Evolutionary conservation across 2,797 vertebrate genomes (phyloP).

Genomic region (Megaceryle alcyon): DNA sequence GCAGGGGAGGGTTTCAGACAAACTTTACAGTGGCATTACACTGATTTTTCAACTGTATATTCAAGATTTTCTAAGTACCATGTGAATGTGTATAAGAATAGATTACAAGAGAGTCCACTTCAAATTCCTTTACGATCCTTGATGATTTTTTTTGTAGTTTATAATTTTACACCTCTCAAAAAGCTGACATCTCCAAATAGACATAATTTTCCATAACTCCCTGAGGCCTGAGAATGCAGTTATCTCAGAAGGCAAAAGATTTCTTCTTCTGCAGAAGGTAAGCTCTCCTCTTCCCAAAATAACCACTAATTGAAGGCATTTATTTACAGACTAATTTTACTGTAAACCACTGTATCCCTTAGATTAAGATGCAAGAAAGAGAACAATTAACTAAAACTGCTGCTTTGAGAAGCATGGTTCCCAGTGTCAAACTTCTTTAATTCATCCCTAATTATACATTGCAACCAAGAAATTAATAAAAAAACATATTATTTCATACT

Average conservation of each 20-base stretch:
- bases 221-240: not conserved
- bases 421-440: not conserved
- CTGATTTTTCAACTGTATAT: not conserved
- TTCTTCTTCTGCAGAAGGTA: not conserved
- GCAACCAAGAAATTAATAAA: not conserved
- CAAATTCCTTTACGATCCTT: not conserved
- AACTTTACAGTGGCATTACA: not conserved
- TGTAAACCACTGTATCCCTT: not conserved
- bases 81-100: not conserved
- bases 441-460: not conserved
- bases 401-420: not conserved
- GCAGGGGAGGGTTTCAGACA: not conserved
- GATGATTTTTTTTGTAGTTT: not conserved
- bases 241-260: not conserved
- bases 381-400: not conserved
- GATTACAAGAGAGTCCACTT: not conserved
- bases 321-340: not conserved
- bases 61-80: not conserved
- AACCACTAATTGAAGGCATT: not conserved
- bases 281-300: not conserved
- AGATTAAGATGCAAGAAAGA: not conserved
- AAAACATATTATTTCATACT: not conserved
- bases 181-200: not conserved
- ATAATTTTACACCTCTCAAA: not conserved
- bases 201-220: not conserved